Evolutionary conservation across 2,888 invertebrate species (phyloP), one percentile per base, ranked within the genome.

Genomic region (Portevinia maculata): DNA sequence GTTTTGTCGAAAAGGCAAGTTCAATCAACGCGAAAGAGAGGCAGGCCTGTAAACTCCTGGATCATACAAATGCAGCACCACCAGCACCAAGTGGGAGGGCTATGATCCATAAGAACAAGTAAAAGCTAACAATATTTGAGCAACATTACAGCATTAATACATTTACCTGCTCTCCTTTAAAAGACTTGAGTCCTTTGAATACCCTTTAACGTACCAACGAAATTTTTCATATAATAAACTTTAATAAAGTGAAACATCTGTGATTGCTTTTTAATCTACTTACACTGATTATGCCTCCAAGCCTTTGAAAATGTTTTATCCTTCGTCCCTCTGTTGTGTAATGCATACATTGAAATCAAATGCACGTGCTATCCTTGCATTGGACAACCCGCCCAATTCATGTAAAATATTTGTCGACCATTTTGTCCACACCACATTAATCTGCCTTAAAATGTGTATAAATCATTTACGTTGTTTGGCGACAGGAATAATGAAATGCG

Each of bases 361-460:
- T 21, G 13, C 46, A 52, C 37, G 28, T 53, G 34, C 0, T 19
- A 1, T 15, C 11, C 17, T 39, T 4, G 7, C 17, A 9, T 8
- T 7, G 8, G 34, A 34, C 34, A 34, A 24, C n/a, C n/a, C n/a
- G n/a, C n/a, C 32, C 30, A 41, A 30, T 44, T 44, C 2, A 15
- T 34, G 15, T 37, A 32, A 30, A 60, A 46, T 37, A 46, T 46
- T 69, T 48, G 55, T 69, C 53, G 46, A 53, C 21, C 55, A 59
- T 52, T 37, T 46, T 21, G 46, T 52, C 59, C 59, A 59, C 71
- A 73, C 37, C 34, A 37, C 28, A 71, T 60, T 79, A 60, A 65
- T 60, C 32, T 67, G 53, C 39, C 65, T 79, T 73, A 65, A 73
- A 73, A 73, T 60, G 46, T 67, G 46, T 65, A 67, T 60, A 73